A percentile compares a stretch with the other conserved stretches of the same genome.
These are phyloP conservation scores for Petrolisthes manimaculis DNA, from an alignment of 2,888 invertebrate genomes.

Conservation along the genomic window DNA sequence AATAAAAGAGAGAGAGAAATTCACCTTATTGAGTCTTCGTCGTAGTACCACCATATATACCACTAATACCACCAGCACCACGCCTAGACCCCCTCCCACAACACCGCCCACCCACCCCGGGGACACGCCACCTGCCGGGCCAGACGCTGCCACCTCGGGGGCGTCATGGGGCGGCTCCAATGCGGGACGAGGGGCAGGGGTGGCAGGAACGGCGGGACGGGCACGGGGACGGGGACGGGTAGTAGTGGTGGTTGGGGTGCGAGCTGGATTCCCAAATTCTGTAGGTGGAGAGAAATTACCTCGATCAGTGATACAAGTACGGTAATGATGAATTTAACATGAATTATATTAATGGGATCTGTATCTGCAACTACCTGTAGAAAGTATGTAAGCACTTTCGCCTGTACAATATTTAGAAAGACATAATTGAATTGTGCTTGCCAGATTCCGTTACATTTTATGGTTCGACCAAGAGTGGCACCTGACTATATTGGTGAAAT, in stretches of 20 bases:
- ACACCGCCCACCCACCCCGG: slow-evolving; percentile 13
- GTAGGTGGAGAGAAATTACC: neutral
- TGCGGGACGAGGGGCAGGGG: neutral
- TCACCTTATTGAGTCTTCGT: slow-evolving; percentile 15
- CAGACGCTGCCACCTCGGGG: slow-evolving; percentile 11
- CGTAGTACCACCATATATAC: slow-evolving; percentile 34
- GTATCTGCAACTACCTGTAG: no score
- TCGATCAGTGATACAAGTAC: no score
- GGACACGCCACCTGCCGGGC: neutral
- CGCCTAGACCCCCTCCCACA: slow-evolving; percentile 32
- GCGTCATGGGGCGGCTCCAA: slow-evolving; percentile 6
- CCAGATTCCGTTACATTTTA: no score
- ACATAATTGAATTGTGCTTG: no score
- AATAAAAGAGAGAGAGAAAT: no score
- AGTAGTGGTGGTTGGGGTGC: slow-evolving; percentile 19
- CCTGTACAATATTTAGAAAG: no score
- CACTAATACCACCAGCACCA: slow-evolving; percentile 24
- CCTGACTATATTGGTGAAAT: no score
- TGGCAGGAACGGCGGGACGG: neutral
- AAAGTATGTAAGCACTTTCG: no score
- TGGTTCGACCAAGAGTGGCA: no score
- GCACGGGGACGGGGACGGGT: slow-evolving; percentile 10
- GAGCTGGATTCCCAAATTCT: slow-evolving; percentile 25
- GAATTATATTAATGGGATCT: no score
- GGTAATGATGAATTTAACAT: no score